These are phyloP conservation scores for Dynastes tityus DNA, from an alignment of 2,888 invertebrate species.

Conservation along the genomic window DNA sequence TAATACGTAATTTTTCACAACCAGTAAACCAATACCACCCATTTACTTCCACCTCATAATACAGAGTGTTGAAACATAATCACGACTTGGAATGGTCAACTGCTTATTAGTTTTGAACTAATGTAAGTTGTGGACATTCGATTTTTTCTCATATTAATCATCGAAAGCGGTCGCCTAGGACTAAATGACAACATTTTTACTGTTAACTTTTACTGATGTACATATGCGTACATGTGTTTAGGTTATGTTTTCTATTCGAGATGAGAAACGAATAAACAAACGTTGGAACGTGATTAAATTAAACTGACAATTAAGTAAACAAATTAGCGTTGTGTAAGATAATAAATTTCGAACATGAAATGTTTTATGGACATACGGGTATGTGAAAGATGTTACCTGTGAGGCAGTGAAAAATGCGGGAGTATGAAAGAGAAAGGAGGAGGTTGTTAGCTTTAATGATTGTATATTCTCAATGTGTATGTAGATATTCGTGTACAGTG, in stretches of 20 bases:
- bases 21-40: background rate
- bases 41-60: background rate
- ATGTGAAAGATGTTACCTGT: background rate
- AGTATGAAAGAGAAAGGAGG: too few species aligned
- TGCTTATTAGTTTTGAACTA: conserved; percentile 10
- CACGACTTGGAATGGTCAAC: background rate
- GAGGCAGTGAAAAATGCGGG: too few species aligned
- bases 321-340: conserved; percentile 17
- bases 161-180: background rate
- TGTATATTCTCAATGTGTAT: too few species aligned
- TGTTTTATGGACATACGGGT: background rate
- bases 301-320: conserved; percentile 14
- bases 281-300: conserved; percentile 7
- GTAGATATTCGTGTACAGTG: too few species aligned
- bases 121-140: conserved; percentile 18
- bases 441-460: too few species aligned
- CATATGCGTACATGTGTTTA: background rate
- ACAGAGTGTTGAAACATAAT: background rate
- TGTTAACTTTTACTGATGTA: conserved; percentile 6
- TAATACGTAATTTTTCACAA: conserved; percentile 22
- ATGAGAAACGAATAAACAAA: background rate
- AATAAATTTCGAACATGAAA: conserved; percentile 10
- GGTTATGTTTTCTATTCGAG: background rate
- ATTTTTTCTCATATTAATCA: conserved; percentile 34
- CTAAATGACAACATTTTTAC: conserved; percentile 9